Evolutionary conservation across 2,797 vertebrate genomes (phyloP).

Genomic region (Lacerta bilineata): DNA sequence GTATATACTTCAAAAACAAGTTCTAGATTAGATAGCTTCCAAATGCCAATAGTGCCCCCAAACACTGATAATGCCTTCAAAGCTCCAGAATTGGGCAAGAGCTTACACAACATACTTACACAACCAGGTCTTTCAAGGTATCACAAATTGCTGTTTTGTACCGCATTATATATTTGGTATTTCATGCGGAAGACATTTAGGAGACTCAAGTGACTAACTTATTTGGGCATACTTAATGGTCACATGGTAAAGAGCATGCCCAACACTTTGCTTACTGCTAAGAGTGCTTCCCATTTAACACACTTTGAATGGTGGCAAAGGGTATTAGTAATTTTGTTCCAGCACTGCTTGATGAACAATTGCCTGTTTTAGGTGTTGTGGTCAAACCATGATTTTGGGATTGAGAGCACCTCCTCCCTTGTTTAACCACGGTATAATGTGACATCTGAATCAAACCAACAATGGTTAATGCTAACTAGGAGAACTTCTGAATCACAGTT

Average conservation of each 20-base stretch:
- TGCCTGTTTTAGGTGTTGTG: neutral
- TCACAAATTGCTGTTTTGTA: neutral
- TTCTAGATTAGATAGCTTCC: neutral
- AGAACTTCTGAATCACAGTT: neutral
- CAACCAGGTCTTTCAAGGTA: neutral
- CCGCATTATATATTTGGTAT: neutral
- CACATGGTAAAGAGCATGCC: neutral
- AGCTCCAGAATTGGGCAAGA: neutral
- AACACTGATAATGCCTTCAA: neutral
- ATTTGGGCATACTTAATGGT: neutral
- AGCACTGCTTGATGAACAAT: neutral
- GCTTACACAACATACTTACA: neutral
- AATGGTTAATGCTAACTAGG: neutral
- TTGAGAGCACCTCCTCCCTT: neutral
- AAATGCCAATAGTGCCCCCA: neutral
- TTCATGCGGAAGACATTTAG: neutral
- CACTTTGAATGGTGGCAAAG: neutral
- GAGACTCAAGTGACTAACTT: neutral
- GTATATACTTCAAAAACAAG: neutral
- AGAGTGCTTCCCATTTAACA: neutral
- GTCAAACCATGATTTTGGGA: neutral
- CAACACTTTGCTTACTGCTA: neutral
- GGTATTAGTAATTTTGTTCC: neutral
- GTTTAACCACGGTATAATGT: neutral
- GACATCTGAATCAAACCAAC: neutral